Percentiles rank a stretch among this genome's conserved stretches.
Conservation (phyloP, 2,113 vertebrate genomes). For the Aepyceros melampus region DNA sequence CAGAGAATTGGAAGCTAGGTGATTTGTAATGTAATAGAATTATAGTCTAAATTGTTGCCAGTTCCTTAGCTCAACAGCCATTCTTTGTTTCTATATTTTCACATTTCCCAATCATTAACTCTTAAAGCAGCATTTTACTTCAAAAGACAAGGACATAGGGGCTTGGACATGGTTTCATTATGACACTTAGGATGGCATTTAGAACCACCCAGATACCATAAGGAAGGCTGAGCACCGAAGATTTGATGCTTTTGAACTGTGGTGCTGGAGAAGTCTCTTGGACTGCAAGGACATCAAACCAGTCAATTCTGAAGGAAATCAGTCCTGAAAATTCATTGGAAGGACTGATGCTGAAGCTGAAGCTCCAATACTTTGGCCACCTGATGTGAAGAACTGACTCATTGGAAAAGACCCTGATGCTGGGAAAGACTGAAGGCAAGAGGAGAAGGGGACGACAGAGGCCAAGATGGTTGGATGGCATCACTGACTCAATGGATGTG, state of each 20-base stretch:
- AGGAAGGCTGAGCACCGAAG: not conserved
- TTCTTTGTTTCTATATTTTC: not conserved
- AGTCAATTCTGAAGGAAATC: not conserved
- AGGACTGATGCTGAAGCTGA: not conserved
- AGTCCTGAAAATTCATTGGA: not conserved
- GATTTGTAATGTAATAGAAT: not conserved
- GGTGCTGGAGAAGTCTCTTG: not conserved
- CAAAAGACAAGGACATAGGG: not conserved
- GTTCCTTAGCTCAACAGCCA: not conserved
- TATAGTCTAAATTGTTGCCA: not conserved
- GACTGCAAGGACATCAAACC: not conserved
- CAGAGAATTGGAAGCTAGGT: not conserved
- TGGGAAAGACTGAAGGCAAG: not conserved
- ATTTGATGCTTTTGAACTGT: not conserved
- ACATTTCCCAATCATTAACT: not conserved
- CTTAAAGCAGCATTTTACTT: not conserved
- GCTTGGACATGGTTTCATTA: not conserved
- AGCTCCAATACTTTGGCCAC: not conserved
- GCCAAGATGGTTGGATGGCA: not conserved
- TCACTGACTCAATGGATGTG: not conserved
- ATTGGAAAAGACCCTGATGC: not conserved
- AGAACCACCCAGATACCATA: not conserved
- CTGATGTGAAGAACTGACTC: accelerated
- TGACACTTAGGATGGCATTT: not conserved
- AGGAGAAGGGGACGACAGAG: not conserved